Evolutionary conservation across 1,140 invertebrate species (phyloP).

Genomic region (Reticulitermes speratus): DNA sequence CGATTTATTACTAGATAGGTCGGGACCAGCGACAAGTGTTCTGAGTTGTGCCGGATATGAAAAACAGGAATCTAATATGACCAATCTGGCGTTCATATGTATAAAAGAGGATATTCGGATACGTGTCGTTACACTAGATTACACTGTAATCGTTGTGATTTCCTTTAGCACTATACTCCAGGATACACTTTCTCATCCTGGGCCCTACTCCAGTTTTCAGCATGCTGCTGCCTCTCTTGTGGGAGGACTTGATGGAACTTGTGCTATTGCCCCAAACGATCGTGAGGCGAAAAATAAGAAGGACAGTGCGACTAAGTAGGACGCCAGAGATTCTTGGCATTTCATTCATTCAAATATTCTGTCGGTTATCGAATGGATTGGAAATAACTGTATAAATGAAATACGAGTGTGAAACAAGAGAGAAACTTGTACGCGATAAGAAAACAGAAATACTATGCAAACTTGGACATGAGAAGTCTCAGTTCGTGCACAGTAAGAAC

Average conservation of each 20-base stretch:
- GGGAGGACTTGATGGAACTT: not conserved
- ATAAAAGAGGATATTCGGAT: not conserved
- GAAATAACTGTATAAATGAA: too few relatives aligned
- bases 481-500: too few relatives aligned
- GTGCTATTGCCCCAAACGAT: not conserved
- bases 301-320: not conserved
- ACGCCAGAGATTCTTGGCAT: not conserved
- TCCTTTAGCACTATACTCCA: not conserved
- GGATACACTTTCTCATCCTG: slow-evolving; percentile 3
- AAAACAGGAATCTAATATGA: not conserved
- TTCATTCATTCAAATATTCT: not conserved
- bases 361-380: not conserved
- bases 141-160: too few relatives aligned
- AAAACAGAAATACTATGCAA: too few relatives aligned
- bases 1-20: not conserved
- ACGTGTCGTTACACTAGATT: not conserved
- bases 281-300: not conserved
- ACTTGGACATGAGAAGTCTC: too few relatives aligned
- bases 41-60: not conserved
- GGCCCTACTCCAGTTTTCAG: slow-evolving; percentile 5
- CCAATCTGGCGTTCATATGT: not conserved
- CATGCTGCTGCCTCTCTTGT: not conserved
- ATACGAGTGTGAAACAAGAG: too few relatives aligned
- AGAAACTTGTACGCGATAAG: too few relatives aligned
- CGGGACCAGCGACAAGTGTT: not conserved